Percentiles rank a stretch among this genome's conserved stretches.
phyloP scores from a whole-genome alignment of 2,888 invertebrate genomes.

The Cabera pusaria region DNA sequence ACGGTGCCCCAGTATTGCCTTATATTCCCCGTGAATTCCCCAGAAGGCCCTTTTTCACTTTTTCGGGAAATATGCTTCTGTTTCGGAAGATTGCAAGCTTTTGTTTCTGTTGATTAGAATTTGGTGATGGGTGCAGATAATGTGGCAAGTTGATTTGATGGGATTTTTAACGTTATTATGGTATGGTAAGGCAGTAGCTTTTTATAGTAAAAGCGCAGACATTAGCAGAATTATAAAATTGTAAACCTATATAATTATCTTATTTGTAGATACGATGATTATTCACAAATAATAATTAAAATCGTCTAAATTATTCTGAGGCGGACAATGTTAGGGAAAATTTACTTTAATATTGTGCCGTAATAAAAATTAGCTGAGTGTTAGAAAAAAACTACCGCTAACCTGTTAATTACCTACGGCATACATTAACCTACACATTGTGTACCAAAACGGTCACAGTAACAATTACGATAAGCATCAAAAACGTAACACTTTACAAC shows the following conservation, averaged over 20 bases:
- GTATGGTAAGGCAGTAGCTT: too few relatives aligned
- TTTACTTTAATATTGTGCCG: too few relatives aligned
- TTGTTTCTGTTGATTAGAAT: slow-evolving; percentile 31
- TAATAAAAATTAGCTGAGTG: neutral
- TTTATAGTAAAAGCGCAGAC: too few relatives aligned
- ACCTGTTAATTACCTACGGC: slow-evolving; percentile 18
- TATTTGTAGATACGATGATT: too few relatives aligned
- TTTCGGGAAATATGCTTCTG: slow-evolving; percentile 40
- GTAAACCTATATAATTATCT: too few relatives aligned
- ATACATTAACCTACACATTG: slow-evolving; percentile 22
- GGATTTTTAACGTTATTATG: neutral
- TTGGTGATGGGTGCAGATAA: slow-evolving; percentile 27
- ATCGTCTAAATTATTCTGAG: too few relatives aligned
- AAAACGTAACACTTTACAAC: slow-evolving; percentile 46
- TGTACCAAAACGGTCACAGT: slow-evolving; percentile 33
- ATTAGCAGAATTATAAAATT: too few relatives aligned
- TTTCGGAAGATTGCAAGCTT: slow-evolving; percentile 32
- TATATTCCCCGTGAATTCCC: slow-evolving; percentile 47
- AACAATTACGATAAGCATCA: slow-evolving; percentile 68
- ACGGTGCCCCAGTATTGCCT: slow-evolving; percentile 34
- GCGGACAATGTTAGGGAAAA: too few relatives aligned
- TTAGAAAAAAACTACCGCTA: slow-evolving; percentile 14
- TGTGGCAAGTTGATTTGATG: slow-evolving; percentile 17
- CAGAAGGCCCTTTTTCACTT: slow-evolving; percentile 48
- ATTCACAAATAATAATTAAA: too few relatives aligned